A percentile compares a stretch with the other conserved stretches of the same genome.
These are phyloP conservation scores for Hermaeophaga mercurialis DNA, from an alignment of 2,888 invertebrate species.

Conservation along the genomic window DNA sequence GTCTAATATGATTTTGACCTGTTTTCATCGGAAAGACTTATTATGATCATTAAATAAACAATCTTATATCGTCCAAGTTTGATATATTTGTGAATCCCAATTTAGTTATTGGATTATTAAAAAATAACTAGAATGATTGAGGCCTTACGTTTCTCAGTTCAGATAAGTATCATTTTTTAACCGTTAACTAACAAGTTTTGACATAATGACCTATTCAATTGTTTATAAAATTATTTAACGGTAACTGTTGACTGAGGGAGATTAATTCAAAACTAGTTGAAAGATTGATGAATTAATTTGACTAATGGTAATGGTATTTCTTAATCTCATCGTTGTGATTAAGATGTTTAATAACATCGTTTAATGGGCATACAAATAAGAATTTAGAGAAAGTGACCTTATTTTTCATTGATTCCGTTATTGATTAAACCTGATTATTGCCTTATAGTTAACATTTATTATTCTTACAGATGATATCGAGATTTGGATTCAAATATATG, in stretches of 20 bases:
- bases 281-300: neutral
- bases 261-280: neutral
- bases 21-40: too few species aligned
- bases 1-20: too few species aligned
- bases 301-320: neutral
- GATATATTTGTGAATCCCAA: too few species aligned
- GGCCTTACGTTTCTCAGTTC: neutral
- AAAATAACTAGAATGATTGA: too few species aligned
- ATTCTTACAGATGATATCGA: too few species aligned
- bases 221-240: slow-evolving; percentile 25
- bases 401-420: neutral
- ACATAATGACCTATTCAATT: slow-evolving; percentile 39
- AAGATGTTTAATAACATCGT: neutral
- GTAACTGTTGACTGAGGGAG: slow-evolving; percentile 3
- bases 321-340: neutral
- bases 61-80: too few species aligned
- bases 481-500: too few species aligned
- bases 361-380: neutral
- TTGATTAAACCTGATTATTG: too few species aligned
- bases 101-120: too few species aligned
- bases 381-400: neutral
- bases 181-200: slow-evolving; percentile 32
- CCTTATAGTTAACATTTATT: too few species aligned
- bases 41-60: too few species aligned
- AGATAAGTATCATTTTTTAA: neutral